phyloP scores from a whole-genome alignment of 2,797 vertebrate genomes.

The Falco biarmicus region DNA sequence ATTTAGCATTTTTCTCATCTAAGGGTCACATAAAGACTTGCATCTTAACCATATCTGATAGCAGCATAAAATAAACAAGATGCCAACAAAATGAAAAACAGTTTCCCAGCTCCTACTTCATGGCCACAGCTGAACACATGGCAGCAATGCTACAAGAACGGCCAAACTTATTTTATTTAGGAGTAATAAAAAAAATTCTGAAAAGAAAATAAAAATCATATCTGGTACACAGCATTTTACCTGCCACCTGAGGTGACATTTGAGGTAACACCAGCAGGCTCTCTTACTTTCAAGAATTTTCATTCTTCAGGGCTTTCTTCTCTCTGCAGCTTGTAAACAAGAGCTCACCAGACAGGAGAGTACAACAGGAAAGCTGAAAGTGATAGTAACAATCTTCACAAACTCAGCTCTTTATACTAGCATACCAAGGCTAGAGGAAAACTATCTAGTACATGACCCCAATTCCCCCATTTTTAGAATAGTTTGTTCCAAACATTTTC shows the following conservation, averaged over 20 bases:
- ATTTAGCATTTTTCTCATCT: not conserved
- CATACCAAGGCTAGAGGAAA: not conserved
- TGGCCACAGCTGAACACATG: rapidly evolving
- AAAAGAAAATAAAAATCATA: not conserved
- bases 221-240: not conserved
- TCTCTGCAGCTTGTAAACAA: not conserved
- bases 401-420: not conserved
- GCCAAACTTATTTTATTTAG: not conserved
- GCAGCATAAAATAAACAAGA: not conserved
- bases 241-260: not conserved
- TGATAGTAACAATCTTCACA: not conserved
- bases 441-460: rapidly evolving
- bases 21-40: not conserved
- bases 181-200: not conserved
- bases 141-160: rapidly evolving
- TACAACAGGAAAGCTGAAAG: not conserved
- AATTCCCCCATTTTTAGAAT: not conserved
- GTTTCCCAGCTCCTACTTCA: not conserved
- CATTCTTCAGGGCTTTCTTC: not conserved
- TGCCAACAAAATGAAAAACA: not conserved
- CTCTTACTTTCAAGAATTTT: rapidly evolving
- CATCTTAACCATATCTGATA: not conserved
- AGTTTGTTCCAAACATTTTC: not conserved
- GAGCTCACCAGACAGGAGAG: not conserved
- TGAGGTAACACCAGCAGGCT: not conserved